These are phyloP conservation scores for Pogonomyrmex californicus DNA, from an alignment of 1,140 invertebrate species.

Conservation along the genomic window DNA sequence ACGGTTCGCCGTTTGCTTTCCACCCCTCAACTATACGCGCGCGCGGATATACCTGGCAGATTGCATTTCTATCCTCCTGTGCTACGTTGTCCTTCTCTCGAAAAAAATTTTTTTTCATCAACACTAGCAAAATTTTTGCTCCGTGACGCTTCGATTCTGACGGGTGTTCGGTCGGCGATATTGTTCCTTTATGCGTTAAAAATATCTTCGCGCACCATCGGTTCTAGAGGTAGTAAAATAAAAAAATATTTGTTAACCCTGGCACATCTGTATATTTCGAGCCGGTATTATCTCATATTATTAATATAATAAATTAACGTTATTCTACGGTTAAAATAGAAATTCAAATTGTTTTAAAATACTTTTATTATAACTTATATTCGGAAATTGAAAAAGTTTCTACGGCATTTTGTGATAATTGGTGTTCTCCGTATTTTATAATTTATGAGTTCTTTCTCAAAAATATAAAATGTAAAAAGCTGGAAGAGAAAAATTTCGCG, in stretches of 20 bases:
- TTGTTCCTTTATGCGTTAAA: slow-evolving; percentile 40
- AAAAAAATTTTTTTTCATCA: slow-evolving; percentile 61
- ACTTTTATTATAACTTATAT: neutral
- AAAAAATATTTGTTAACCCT: neutral
- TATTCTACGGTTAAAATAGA: neutral
- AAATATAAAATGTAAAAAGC: neutral
- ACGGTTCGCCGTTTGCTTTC: slow-evolving; percentile 72
- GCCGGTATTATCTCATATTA: neutral
- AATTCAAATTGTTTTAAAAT: neutral
- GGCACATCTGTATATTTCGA: neutral
- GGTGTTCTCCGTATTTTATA: neutral
- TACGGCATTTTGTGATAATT: neutral
- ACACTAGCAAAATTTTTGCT: slow-evolving; percentile 72
- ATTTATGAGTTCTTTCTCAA: neutral
- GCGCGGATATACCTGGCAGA: slow-evolving; percentile 66
- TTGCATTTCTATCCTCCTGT: slow-evolving; percentile 70
- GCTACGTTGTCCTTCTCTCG: slow-evolving; percentile 61
- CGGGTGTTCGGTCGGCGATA: slow-evolving; percentile 24
- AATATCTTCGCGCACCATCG: slow-evolving; percentile 22
- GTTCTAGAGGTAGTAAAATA: neutral
- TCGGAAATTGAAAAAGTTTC: neutral
- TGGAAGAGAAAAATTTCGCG: neutral
- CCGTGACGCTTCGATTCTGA: slow-evolving; percentile 50
- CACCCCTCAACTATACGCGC: slow-evolving; percentile 20
- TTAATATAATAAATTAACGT: neutral